Base-by-base conservation (phyloP, 1,140 invertebrate species). In the Drosophila ficusphila region DNA sequence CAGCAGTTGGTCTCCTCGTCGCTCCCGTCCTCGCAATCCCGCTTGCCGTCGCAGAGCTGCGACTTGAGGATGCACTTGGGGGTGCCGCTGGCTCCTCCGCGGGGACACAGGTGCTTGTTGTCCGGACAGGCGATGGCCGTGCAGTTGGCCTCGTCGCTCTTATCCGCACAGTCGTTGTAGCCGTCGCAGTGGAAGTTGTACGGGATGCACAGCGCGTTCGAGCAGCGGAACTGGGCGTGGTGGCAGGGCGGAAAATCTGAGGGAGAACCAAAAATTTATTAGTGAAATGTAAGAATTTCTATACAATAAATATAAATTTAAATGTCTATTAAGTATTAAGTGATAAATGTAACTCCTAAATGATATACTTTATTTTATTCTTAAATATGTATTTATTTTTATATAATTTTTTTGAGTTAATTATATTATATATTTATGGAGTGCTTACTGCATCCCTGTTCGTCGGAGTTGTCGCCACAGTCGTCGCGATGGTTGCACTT, bases 181-280 rank as follows among this genome's bases (percentile, higher is more conserved):
- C 96, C 96, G 73, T 97, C 96, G 92, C 96, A 97, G 69, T 95
- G 95, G 91, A 96, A 97, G 21, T 94, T 94, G 8, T 94, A 93
- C 0, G 98, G 97, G 52, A 99, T 97, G 92, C 98, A 99, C 11
- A 98, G 93, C 4, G 97, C 96, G 91, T 99, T 99, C 33, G 95
- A 95, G 92, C 98, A 99, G 18, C 96, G 94, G 91, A 99, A 99
- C 92, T 99, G 97, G 6, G 96, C 96, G 42, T 94, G 94, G 76
- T 97, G 95, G 92, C 98, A 99, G 0, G 96, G 93, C 1, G 96
- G 96, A 90, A 98, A 98, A 92, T 95, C 97, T 97, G 0, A 3
- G 6, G 5, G 6, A n/a, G 8, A 11, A 11, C 14, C 1, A 38
- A 2, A 2, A 41, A 36, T 2, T 4, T 34, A 34, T 34, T 5